Evolutionary conservation across 1,140 invertebrate species (phyloP).

Genomic region (Aphelinus atriplicis): DNA sequence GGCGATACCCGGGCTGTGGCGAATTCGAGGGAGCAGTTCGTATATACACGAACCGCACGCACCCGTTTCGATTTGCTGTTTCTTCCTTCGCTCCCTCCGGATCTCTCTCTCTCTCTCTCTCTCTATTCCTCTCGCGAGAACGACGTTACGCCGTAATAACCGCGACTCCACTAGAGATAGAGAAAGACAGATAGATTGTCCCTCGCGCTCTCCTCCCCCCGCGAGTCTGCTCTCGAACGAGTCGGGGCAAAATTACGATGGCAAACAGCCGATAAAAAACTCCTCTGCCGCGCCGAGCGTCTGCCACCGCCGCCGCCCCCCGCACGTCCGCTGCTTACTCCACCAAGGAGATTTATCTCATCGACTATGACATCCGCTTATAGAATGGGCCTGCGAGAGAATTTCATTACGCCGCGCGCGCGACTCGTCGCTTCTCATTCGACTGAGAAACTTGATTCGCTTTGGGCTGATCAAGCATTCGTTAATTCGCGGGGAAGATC

Average conservation of each 20-base stretch:
- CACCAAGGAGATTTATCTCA: too few relatives aligned
- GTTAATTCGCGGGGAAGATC: too few relatives aligned
- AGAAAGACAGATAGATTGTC: background rate
- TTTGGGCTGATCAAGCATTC: too few relatives aligned
- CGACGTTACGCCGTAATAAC: slow-evolving; percentile 26
- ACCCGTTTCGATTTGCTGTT: slow-evolving; percentile 29
- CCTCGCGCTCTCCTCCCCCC: slow-evolving; percentile 37
- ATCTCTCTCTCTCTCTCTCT: background rate
- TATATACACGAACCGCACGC: background rate
- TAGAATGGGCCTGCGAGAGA: too few relatives aligned
- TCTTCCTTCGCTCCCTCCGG: slow-evolving; percentile 13
- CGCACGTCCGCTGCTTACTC: too few relatives aligned
- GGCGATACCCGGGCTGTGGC: background rate
- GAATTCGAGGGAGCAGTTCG: background rate
- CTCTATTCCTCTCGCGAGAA: slow-evolving; percentile 3
- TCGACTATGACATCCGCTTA: too few relatives aligned
- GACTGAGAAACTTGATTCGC: too few relatives aligned
- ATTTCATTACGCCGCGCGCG: too few relatives aligned
- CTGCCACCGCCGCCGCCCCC: too few relatives aligned
- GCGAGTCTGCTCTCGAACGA: slow-evolving; percentile 26
- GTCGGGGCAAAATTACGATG: slow-evolving; percentile 18
- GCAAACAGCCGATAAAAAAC: background rate
- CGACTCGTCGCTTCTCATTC: too few relatives aligned
- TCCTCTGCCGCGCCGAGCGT: too few relatives aligned
- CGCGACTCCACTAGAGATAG: slow-evolving; percentile 1